Percentiles rank a stretch among this genome's conserved stretches.
phyloP scores from a whole-genome alignment of 2,888 invertebrate species.

The Polylopha cassiicola region DNA sequence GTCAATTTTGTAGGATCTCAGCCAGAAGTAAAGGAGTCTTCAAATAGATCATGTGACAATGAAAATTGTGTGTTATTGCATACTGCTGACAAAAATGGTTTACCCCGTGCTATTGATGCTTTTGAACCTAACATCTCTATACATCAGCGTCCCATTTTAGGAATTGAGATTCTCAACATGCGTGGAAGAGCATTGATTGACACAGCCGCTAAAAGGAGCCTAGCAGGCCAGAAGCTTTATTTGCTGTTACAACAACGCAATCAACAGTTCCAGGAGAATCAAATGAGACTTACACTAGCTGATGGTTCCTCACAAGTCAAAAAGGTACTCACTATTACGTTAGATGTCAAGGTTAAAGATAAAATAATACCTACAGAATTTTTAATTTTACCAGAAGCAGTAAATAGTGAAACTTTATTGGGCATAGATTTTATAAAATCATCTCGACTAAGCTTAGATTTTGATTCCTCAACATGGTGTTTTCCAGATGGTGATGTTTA shows the following conservation, averaged over 20 bases:
- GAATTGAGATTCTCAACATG: no score
- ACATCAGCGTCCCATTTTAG: no score
- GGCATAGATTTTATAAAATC: constrained; percentile 13
- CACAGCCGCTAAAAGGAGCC: no score
- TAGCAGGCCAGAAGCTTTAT: neutral
- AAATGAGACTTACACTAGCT: constrained; percentile 1
- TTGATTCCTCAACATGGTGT: neutral
- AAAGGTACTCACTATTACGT: constrained; percentile 1
- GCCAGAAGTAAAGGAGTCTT: no score
- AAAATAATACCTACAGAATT: constrained; percentile 3
- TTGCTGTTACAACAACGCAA: neutral
- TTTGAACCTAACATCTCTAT: no score
- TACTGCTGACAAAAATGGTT: no score
- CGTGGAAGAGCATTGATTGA: no score
- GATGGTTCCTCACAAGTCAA: constrained; percentile 3
- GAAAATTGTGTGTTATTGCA: no score
- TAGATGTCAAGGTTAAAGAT: constrained; percentile 1
- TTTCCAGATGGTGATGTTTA: constrained; percentile 2
- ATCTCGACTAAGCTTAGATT: constrained; percentile 1
- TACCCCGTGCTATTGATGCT: no score
- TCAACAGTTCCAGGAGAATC: constrained; percentile 1
- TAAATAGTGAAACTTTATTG: constrained; percentile 10
- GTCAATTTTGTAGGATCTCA: no score
- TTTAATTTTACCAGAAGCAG: constrained; percentile 11
- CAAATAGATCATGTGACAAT: no score